Evolutionary conservation across 2,113 vertebrate genomes (phyloP).

Genomic region (Charadrius vociferus): DNA sequence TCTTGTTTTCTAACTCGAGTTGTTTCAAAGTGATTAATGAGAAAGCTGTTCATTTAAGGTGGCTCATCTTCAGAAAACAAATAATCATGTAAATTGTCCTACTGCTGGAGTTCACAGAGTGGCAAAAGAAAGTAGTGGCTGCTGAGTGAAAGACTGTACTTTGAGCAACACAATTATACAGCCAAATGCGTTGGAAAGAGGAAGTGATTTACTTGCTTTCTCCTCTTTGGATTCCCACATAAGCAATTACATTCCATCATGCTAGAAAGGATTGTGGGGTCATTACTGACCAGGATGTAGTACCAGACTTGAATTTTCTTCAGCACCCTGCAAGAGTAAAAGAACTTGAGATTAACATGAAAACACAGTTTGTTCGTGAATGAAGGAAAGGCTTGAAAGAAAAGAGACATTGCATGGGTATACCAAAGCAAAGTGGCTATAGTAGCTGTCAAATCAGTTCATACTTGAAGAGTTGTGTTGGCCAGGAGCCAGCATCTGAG

Average conservation of each 20-base stretch:
- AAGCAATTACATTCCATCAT: background rate
- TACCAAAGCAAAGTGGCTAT: background rate
- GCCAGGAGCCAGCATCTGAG: background rate
- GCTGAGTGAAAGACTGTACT: background rate
- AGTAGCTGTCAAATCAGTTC: background rate
- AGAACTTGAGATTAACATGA: background rate
- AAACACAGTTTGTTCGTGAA: background rate
- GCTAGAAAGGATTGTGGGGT: background rate
- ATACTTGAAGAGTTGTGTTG: background rate
- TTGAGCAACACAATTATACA: background rate
- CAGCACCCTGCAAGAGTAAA: background rate
- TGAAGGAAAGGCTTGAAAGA: background rate
- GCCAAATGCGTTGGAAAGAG: background rate
- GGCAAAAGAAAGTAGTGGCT: background rate
- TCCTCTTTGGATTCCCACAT: background rate
- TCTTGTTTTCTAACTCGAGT: background rate
- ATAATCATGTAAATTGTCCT: background rate
- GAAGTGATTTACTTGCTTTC: background rate
- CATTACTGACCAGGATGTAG: background rate
- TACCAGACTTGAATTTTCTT: background rate
- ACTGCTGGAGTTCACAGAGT: background rate
- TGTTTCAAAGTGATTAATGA: background rate
- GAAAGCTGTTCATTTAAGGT: background rate
- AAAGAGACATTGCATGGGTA: background rate
- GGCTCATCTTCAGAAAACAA: background rate